Conservation (phyloP, 2,888 invertebrate species). For the Himalopsyche tibetana region DNA sequence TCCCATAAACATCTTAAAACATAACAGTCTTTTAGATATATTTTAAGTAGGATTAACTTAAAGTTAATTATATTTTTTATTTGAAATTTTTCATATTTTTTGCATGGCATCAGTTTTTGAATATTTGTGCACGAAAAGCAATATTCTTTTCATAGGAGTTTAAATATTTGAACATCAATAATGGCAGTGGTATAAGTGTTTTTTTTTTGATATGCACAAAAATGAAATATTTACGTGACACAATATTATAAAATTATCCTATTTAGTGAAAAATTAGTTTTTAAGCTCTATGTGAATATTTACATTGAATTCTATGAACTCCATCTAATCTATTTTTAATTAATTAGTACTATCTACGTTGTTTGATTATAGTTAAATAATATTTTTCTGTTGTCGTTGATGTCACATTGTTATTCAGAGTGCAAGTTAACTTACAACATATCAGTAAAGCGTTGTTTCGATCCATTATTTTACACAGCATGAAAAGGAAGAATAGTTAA, state of each 20-base stretch:
- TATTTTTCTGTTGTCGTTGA: no score
- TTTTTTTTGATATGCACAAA: constrained; percentile 23
- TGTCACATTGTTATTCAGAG: no score
- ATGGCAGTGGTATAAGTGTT: constrained; percentile 9
- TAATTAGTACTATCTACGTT: not conserved
- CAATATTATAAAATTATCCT: not conserved
- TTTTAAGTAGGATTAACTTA: constrained; percentile 9
- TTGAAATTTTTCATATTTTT: not conserved
- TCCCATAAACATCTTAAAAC: constrained; percentile 29
- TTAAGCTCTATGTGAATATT: constrained; percentile 35
- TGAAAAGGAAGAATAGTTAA: no score
- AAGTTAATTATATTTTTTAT: not conserved
- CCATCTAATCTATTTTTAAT: not conserved
- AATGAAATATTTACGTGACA: constrained; percentile 24
- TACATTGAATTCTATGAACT: not conserved
- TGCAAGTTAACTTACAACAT: no score
- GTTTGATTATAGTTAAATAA: no score
- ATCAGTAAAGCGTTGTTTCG: no score
- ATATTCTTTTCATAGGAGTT: not conserved
- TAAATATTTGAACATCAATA: not conserved
- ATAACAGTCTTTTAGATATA: constrained; percentile 43
- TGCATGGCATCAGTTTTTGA: constrained; percentile 4
- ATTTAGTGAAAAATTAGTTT: constrained; percentile 19
- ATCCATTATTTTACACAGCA: no score
- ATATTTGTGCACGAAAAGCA: constrained; percentile 23